These are phyloP conservation scores for Acropora yongei DNA, from an alignment of 64 coral and sea anemone genomes.

Conservation along the genomic window DNA sequence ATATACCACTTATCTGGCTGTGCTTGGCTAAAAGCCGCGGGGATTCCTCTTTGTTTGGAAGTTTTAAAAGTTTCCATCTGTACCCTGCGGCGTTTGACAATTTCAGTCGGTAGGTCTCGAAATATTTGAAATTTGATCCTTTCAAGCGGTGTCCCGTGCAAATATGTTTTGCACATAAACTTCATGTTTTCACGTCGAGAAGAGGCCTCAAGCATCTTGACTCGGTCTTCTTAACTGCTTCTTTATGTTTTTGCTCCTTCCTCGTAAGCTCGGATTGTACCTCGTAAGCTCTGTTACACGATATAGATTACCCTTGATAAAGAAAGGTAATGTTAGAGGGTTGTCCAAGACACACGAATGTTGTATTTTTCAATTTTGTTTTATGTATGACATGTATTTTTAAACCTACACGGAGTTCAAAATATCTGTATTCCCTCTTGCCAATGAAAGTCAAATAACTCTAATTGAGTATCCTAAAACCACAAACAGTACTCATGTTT, in stretches of 20 bases:
- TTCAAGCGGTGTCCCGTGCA: neutral
- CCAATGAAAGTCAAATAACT: too few relatives aligned
- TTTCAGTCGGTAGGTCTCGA: neutral
- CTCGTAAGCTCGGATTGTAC: neutral
- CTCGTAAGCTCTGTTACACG: too few relatives aligned
- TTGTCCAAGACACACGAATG: too few relatives aligned
- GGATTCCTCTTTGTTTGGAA: neutral
- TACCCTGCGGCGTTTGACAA: neutral
- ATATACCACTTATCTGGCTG: conserved; percentile 36
- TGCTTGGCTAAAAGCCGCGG: neutral
- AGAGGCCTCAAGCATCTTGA: conserved; percentile 15
- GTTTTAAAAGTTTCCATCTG: conserved; percentile 28
- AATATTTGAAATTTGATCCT: conserved; percentile 25
- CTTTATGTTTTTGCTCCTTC: neutral
- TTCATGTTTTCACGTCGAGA: conserved; percentile 21
- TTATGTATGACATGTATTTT: too few relatives aligned
- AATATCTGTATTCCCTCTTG: too few relatives aligned
- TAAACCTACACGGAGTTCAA: too few relatives aligned
- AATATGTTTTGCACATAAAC: conserved; percentile 31
- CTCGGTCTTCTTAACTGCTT: conserved; percentile 3
- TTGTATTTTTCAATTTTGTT: too few relatives aligned
- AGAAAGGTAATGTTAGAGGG: too few relatives aligned
- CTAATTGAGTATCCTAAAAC: too few relatives aligned
- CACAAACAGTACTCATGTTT: too few relatives aligned
- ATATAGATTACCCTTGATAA: too few relatives aligned